phyloP scores from a whole-genome alignment of 1,140 invertebrate species.

The Periplaneta americana region DNA sequence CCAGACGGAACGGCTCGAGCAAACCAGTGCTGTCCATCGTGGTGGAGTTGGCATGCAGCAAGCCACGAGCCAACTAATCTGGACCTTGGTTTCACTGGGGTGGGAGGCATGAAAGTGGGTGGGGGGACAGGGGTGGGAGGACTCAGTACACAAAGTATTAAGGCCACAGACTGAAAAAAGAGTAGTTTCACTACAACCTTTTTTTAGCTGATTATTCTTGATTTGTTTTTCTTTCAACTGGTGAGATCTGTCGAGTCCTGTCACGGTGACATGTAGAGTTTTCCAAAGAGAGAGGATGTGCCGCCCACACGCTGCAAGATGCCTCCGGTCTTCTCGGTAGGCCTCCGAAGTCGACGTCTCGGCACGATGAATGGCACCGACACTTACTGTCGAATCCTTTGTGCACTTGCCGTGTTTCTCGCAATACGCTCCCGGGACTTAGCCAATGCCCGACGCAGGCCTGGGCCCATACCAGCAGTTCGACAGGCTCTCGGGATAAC shows the following conservation, averaged over 20 bases:
- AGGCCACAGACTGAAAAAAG: slow-evolving; percentile 22
- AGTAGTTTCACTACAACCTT: slow-evolving; percentile 17
- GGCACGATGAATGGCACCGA: neutral
- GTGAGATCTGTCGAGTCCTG: slow-evolving; percentile 15
- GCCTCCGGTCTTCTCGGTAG: neutral
- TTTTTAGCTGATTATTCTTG: slow-evolving; percentile 5
- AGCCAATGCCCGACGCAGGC: neutral
- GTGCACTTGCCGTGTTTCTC: neutral
- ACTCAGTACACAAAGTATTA: slow-evolving; percentile 17
- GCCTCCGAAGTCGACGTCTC: neutral
- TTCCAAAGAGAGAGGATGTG: neutral
- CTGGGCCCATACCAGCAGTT: neutral
- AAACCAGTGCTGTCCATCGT: neutral
- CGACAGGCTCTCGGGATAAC: neutral
- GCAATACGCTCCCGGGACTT: neutral
- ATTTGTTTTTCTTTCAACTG: neutral
- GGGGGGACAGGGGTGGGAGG: neutral
- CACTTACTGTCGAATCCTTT: neutral
- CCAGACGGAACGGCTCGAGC: neutral
- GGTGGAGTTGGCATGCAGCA: neutral
- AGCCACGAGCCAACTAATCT: neutral
- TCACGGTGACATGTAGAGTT: neutral
- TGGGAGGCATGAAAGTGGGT: neutral
- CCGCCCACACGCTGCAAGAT: neutral
- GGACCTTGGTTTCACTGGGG: neutral